A percentile compares a stretch with the other conserved stretches of the same genome.
Conservation (phyloP, 1,140 invertebrate species). For the Diuraphis noxia region DNA sequence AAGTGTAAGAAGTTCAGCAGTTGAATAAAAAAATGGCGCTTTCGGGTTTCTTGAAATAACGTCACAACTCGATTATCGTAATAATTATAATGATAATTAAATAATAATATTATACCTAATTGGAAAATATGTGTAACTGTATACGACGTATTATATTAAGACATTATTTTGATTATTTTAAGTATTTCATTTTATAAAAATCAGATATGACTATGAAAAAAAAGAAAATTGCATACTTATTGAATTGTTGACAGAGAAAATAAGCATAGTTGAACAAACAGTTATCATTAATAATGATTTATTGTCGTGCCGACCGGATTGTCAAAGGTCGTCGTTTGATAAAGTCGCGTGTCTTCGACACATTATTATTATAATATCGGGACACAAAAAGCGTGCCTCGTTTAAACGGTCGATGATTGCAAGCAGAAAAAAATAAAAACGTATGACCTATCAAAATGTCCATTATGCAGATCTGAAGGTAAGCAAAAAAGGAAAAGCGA, state of each 20-base stretch:
- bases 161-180: no score
- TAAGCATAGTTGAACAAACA: not conserved
- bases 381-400: not conserved
- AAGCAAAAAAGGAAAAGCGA: not conserved
- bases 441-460: constrained; percentile 20
- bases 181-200: not conserved
- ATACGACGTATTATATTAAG: no score
- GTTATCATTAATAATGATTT: not conserved
- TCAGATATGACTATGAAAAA: not conserved
- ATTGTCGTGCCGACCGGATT: not conserved
- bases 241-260: not conserved
- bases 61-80: not conserved
- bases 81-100: not conserved
- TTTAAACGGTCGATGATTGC: constrained; percentile 19
- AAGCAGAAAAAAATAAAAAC: not conserved
- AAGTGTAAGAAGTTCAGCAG: not conserved
- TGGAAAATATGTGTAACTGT: no score
- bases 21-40: not conserved
- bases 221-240: not conserved
- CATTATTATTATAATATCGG: not conserved
- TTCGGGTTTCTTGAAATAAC: not conserved
- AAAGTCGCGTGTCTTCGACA: constrained; percentile 13
- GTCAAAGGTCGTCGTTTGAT: not conserved
- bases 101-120: not conserved
- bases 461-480: not conserved